These are phyloP conservation scores for Ptilorrhoa leucosticta DNA, from an alignment of 2,113 vertebrate species.

Conservation along the genomic window DNA sequence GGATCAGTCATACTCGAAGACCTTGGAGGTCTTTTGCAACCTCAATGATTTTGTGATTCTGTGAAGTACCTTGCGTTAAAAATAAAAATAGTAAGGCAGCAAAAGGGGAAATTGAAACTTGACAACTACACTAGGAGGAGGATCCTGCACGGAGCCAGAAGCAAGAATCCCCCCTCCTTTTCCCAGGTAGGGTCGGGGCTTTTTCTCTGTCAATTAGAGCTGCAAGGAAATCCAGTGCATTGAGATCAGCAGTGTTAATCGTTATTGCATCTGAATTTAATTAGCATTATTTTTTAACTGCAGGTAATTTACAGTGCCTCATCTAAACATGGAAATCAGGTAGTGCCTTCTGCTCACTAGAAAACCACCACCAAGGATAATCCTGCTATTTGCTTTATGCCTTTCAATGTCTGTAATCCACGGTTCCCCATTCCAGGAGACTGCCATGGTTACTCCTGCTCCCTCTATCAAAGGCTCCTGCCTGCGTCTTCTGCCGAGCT, in stretches of 20 bases:
- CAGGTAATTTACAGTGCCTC: conserved; percentile 34
- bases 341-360: not conserved
- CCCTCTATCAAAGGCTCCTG: not conserved
- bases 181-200: not conserved
- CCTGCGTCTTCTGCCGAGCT: not conserved
- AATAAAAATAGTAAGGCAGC: not conserved
- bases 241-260: conserved; percentile 20
- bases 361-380: not conserved
- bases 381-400: not conserved
- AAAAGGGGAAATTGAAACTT: not conserved
- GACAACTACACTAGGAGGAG: not conserved
- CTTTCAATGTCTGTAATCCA: not conserved
- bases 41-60: not conserved
- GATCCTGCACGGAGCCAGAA: not conserved
- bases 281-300: conserved; percentile 45
- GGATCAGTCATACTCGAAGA: fast-evolving
- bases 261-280: conserved; percentile 25
- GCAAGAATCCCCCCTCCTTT: not conserved
- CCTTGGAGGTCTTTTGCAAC: not conserved
- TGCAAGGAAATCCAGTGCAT: not conserved
- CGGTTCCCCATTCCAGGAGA: not conserved
- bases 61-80: not conserved
- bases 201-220: conserved; percentile 17
- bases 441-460: conserved; percentile 33
- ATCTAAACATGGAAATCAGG: not conserved